Conservation (phyloP, 2,113 vertebrate species). For the Clarias gariepinus region DNA sequence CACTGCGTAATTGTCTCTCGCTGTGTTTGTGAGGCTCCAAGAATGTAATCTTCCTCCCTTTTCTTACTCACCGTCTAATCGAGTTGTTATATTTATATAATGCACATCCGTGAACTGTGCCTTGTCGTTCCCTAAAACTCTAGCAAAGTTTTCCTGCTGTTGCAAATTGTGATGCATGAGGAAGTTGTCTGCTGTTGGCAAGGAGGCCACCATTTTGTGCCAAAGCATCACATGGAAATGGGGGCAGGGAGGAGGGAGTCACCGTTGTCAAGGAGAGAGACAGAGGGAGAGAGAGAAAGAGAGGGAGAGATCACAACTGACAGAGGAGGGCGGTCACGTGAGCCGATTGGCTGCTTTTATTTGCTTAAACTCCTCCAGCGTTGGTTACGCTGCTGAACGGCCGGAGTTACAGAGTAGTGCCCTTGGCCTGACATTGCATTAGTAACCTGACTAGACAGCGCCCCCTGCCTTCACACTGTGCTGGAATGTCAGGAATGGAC, state of each 20-base stretch:
- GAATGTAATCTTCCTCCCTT: not conserved
- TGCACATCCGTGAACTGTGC: not conserved
- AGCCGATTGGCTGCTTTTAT: conserved; percentile 52
- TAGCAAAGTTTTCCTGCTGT: not conserved
- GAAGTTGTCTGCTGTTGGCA: conserved; percentile 40
- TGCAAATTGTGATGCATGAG: conserved; percentile 22
- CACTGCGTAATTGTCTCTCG: not conserved
- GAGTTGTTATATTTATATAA: not conserved
- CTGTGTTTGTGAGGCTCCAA: not conserved
- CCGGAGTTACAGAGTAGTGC: conserved; percentile 40
- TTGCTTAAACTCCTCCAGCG: conserved; percentile 48
- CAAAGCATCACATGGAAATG: conserved; percentile 52
- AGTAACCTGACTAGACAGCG: conserved; percentile 37
- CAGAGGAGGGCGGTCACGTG: conserved; percentile 22
- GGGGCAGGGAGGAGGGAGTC: conserved; percentile 46
- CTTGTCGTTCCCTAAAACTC: no score
- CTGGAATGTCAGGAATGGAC: conserved; percentile 46
- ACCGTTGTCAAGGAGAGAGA: conserved; percentile 43
- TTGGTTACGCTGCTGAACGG: conserved; percentile 27
- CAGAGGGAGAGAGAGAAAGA: conserved; percentile 30
- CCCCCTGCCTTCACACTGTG: conserved; percentile 46
- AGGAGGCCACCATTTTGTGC: conserved; percentile 40
- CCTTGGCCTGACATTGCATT: conserved; percentile 53
- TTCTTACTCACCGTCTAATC: not conserved
- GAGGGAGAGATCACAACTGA: conserved; percentile 42